Evolutionary conservation across 2,888 invertebrate species (phyloP), one percentile per base, ranked within the genome.

Genomic region (Amaurobius ferox): DNA sequence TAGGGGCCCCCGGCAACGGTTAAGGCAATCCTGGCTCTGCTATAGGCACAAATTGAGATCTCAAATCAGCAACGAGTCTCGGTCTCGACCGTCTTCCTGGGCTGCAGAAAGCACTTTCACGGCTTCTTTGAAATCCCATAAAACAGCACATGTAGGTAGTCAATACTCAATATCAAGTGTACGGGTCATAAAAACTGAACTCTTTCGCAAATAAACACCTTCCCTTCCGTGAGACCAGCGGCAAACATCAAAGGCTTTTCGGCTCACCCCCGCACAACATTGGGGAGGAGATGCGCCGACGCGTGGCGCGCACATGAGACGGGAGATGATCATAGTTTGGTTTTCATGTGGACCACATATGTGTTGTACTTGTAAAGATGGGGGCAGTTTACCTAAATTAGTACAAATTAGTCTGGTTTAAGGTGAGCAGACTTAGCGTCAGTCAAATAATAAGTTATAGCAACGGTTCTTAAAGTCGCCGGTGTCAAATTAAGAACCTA

Each of bases 161-260:
- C 3, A 28, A 32, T 30, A 32, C 40, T 19, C 29, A 70, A 35
- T 70, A 39, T 40, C 48, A 28, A 61, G 35, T 61, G 19, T 13
- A 62, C 28, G 40, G 55, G 39, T 67, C 71, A 76, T 76, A 76
- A 83, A 77, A 83, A 77, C 13, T 23, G 48, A 72, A 44, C 66
- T 66, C 70, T 66, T 83, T 62, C 39, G 77, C 83, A 83, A 83
- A 83, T 83, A 83, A 83, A 83, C 83, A 83, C 83, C 83, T 83
- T 77, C 76, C 66, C 62, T 55, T 32, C 72, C 66, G 39, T 26
- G 74, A 35, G 44, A 70, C 61, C 35, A 32, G 70, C 83, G 83
- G 83, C 72, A 55, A n/a, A 77, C 66, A 44, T 83, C 72, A 77
- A 83, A 83, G 55, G 48, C 13, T 11, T 30, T n/a, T 44, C 32